Percentiles rank a stretch among this genome's conserved stretches.
Conservation (phyloP, 1,140 invertebrate genomes). For the Proctacanthus coquilletti region DNA sequence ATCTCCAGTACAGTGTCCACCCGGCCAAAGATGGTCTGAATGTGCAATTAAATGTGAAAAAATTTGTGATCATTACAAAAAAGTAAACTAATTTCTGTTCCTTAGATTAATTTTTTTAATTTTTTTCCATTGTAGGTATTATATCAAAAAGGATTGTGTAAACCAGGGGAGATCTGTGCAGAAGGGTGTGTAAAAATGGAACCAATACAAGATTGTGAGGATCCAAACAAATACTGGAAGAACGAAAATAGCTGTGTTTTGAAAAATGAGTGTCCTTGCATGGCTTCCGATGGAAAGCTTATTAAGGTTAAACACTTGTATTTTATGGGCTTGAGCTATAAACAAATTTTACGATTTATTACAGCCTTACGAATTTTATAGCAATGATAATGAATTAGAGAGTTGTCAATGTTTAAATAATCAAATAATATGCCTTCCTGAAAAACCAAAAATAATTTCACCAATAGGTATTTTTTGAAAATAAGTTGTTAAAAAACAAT, state of each 20-base stretch:
- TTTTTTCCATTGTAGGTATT: constrained; percentile 10
- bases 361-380: too few relatives aligned
- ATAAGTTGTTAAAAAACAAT: too few relatives aligned
- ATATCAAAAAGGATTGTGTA: constrained; percentile 19
- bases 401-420: too few relatives aligned
- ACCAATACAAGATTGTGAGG: constrained; percentile 14
- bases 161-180: constrained; percentile 18
- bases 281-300: constrained; percentile 38
- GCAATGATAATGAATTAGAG: too few relatives aligned
- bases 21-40: constrained; percentile 33
- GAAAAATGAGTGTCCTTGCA: constrained; percentile 51
- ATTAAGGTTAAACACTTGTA: constrained; percentile 44
- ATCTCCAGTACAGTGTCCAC: constrained; percentile 18
- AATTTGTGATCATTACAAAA: constrained; percentile 38
- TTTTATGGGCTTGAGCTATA: too few relatives aligned
- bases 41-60: constrained; percentile 47
- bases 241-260: constrained; percentile 53
- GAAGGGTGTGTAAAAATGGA: constrained; percentile 28
- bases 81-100: constrained; percentile 13
- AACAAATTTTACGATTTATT: too few relatives aligned
- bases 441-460: too few relatives aligned
- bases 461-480: too few relatives aligned
- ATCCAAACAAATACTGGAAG: constrained; percentile 36
- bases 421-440: too few relatives aligned
- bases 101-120: constrained; percentile 3